phyloP scores from a whole-genome alignment of 2,888 invertebrate species.

The Nomada flava region DNA sequence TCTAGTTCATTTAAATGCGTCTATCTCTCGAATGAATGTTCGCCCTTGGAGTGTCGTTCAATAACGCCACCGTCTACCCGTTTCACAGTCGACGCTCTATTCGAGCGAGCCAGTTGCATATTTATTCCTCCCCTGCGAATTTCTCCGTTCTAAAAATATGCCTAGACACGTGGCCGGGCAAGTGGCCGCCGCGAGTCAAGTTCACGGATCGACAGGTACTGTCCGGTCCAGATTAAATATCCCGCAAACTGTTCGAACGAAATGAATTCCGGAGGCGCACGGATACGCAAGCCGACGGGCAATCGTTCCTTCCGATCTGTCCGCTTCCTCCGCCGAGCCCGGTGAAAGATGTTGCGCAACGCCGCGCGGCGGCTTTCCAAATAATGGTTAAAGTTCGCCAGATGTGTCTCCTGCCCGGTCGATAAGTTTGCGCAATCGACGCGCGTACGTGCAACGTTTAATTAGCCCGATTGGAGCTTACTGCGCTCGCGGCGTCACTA shows the following conservation, averaged over 20 bases:
- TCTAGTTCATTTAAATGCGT: no score
- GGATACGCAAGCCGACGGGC: no score
- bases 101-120: no score
- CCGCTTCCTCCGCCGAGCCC: no score
- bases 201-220: not conserved
- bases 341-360: not conserved
- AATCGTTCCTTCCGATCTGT: no score
- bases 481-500: slow-evolving; percentile 11
- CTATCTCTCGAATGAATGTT: no score
- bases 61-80: no score
- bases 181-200: not conserved
- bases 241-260: no score
- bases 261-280: no score
- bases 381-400: not conserved
- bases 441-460: not conserved
- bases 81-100: no score
- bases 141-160: not conserved
- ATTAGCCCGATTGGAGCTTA: not conserved
- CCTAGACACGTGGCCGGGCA: no score
- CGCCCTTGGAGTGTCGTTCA: no score
- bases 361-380: not conserved
- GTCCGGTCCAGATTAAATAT: not conserved
- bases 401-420: not conserved
- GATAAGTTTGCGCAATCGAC: not conserved
- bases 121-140: not conserved